Evolutionary conservation across 2,888 invertebrate genomes (phyloP).

Genomic region (Megamerina dolium): DNA sequence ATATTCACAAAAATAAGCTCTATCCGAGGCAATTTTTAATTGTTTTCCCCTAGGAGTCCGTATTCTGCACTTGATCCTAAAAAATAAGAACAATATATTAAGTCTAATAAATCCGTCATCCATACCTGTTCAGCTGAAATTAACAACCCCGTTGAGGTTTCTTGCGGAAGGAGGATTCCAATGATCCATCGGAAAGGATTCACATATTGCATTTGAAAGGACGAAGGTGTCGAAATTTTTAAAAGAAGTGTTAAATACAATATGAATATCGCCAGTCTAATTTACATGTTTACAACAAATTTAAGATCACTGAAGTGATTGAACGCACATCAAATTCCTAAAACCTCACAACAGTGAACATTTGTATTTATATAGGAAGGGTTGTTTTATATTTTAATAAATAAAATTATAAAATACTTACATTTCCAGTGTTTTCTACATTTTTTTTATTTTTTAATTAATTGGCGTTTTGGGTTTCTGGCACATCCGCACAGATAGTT

Average conservation of each 20-base stretch:
- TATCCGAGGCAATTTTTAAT: too few relatives aligned
- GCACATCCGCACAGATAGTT: too few relatives aligned
- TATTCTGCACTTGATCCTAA: too few relatives aligned
- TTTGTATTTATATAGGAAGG: neutral
- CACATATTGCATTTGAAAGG: conserved; percentile 1
- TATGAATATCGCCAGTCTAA: conserved; percentile 3
- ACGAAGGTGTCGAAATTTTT: conserved; percentile 1
- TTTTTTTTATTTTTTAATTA: too few relatives aligned
- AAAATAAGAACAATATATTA: too few relatives aligned
- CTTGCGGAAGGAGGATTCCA: conserved; percentile 5
- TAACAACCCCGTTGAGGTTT: conserved; percentile 5
- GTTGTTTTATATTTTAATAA: neutral
- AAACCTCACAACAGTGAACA: neutral
- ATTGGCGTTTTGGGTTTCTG: too few relatives aligned
- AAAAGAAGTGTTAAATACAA: conserved; percentile 1
- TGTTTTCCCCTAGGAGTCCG: too few relatives aligned
- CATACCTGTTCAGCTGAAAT: neutral
- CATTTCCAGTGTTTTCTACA: too few relatives aligned
- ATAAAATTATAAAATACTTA: too few relatives aligned
- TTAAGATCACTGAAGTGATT: conserved; percentile 6
- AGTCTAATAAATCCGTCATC: neutral
- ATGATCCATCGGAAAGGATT: conserved; percentile 1
- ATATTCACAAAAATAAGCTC: too few relatives aligned
- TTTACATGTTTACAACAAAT: conserved; percentile 4
- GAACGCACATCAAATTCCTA: neutral